phyloP scores from a whole-genome alignment of 2,797 vertebrate species.

The Coilia nasus region DNA sequence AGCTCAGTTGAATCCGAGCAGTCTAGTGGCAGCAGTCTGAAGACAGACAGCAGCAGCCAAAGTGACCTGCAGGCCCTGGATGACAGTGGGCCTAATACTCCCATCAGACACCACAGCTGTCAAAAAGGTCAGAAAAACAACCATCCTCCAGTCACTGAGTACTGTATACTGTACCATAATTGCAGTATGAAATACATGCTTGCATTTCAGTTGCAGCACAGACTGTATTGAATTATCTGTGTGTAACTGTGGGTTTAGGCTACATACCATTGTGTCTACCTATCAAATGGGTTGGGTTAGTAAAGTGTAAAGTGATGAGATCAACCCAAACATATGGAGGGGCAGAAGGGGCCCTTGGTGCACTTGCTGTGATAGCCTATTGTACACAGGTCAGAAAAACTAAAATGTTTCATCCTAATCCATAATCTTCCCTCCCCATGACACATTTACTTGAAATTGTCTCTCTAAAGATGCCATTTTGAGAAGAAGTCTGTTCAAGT shows the following conservation, averaged over 20 bases:
- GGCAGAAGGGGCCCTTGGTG: not conserved
- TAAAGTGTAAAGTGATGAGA: not conserved
- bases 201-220: not conserved
- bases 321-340: not conserved
- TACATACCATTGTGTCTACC: not conserved
- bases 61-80: not conserved
- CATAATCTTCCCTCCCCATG: no score
- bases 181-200: not conserved
- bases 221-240: no score
- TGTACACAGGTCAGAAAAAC: not conserved
- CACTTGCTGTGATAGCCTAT: not conserved
- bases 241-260: no score
- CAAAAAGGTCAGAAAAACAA: not conserved
- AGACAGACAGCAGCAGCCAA: constrained; percentile 3
- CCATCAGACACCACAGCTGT: not conserved
- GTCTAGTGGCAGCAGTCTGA: not conserved
- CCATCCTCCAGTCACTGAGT: no score
- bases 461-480: no score
- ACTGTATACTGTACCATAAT: no score
- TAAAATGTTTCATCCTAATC: not conserved
- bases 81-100: not conserved
- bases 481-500: no score
- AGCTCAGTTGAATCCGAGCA: not conserved
- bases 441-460: no score
- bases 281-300: no score